phyloP scores from a whole-genome alignment of 2,797 vertebrate species.

The Coregonus ussuriensis region DNA sequence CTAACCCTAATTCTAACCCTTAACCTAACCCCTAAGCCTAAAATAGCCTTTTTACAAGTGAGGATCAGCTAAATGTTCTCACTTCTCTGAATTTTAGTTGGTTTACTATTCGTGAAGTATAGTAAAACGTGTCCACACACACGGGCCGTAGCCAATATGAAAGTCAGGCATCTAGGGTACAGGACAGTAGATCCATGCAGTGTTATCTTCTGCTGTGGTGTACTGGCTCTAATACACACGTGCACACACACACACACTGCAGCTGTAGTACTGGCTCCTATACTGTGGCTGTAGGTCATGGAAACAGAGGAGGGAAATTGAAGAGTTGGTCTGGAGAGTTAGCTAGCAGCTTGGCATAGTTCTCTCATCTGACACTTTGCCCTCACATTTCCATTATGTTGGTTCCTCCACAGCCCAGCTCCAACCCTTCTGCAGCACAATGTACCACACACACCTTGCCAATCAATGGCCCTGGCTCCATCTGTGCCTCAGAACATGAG shows the following conservation, averaged over 20 bases:
- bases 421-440: not conserved
- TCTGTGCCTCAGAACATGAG: not conserved
- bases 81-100: too few species aligned
- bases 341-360: not conserved
- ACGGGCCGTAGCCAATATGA: too few species aligned
- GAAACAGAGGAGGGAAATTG: conserved; percentile 21
- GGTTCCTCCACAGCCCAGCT: conserved; percentile 18
- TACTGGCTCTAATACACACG: conserved; percentile 1
- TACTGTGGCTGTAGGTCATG: conserved; percentile 11
- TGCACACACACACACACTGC: not conserved
- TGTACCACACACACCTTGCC: conserved; percentile 17
- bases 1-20: too few species aligned
- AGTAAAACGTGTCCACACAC: too few species aligned
- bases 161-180: not conserved
- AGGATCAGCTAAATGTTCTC: too few species aligned
- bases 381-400: conserved; percentile 41
- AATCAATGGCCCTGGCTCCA: not conserved
- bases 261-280: not conserved
- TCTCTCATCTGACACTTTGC: conserved; percentile 37
- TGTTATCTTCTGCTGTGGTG: too few species aligned
- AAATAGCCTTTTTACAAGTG: too few species aligned
- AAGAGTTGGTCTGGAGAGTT: not conserved
- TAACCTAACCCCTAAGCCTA: too few species aligned
- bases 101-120: too few species aligned
- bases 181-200: conserved; percentile 8